Evolutionary conservation across 2,113 vertebrate species (phyloP), one percentile per base, ranked within the genome.

Genomic region (Hirundichthys speculiger): DNA sequence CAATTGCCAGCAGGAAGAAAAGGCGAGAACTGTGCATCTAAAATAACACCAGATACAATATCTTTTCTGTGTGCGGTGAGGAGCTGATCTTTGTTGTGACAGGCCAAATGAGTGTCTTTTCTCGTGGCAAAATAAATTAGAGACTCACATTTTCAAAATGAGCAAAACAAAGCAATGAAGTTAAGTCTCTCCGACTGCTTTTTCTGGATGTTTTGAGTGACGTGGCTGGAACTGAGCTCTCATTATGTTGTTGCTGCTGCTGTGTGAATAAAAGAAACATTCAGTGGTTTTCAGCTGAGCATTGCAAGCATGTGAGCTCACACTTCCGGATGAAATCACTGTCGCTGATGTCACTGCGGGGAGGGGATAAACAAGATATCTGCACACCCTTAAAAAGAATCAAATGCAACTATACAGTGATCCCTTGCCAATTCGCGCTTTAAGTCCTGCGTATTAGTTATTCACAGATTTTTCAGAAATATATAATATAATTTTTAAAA

Each of bases 241-340:
- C 39, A 64, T 69, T 76, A 40, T 34, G 30, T 34, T 34, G 30
- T 34, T 71, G 68, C 18, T 38, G 34, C 6, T 21, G 53, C 21
- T n/a, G n/a, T 27, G 14, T 66, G 57, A 75, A 48, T 47, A 34
- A 48, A 39, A 47, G 22, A 48, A 49, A 16, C 4, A 19, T 38
- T 50, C 47, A 13, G 27, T 19, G 48, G 18, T 59, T 68, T 64
- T 81, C 2, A 43, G 62, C 57, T 63, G 1, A 76, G 51, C 4
- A 8, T 67, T 18, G 39, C 21, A 5, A 39, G 39, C 66, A 70
- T 60, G 57, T 73, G 55, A 80, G 57, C 27, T 59, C 64, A 64
- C 61, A 69, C 53, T 20, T 70, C 57, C 0, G 12, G 54, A 56
- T 76, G 55, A 75, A 76, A 62, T 78, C 79, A 49, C 39, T 47